Evolutionary conservation across 2,888 invertebrate genomes (phyloP), one percentile per base, ranked within the genome.

Genomic region (Microctonus aethiopoides): DNA sequence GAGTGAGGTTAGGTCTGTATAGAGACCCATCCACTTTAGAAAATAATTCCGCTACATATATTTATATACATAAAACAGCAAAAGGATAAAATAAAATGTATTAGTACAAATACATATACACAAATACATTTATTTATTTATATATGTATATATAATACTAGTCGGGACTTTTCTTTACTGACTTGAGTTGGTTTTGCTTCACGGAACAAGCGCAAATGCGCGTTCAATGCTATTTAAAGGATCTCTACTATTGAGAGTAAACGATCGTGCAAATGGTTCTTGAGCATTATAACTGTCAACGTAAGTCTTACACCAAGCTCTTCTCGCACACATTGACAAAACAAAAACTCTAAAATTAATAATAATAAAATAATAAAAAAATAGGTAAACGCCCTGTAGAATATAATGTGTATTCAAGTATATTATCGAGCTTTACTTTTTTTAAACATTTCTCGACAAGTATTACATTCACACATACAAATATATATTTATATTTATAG

Each of bases 211-310:
- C 56, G 56, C 61, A 56, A 20, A 20, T n/a, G n/a, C 26, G 61
- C 26, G 61, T 68, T 70, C 72, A 74, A 72, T 75, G 75, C n/a
- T 77, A 80, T 81, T 81, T 80, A 79, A 63, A 77, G 74, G 74
- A 80, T 77, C 77, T 5, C 46, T 7, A 46, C 20, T 46, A 46
- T 16, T 29, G 29, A 77, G 79, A 79, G 76, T 72, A 78, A 81
- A 83, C 79, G 81, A 81, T 82, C 78, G 74, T 75, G 80, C 77
- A 77, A 82, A 81, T 80, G 80, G 76, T 77, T 76, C 74, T 71
- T 72, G 76, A 74, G 79, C 76, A 76, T 79, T 82, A 78, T 80
- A 83, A 82, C 80, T 79, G 79, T 79, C 80, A 77, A 71, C 77
- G 74, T 78, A 77, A 51, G 74, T 73, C 72, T n/a, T 67, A 56